Percentiles rank a stretch among this genome's conserved stretches.
These are phyloP conservation scores for Papilio gigon DNA, from an alignment of 2,888 invertebrate genomes.

Conservation along the genomic window DNA sequence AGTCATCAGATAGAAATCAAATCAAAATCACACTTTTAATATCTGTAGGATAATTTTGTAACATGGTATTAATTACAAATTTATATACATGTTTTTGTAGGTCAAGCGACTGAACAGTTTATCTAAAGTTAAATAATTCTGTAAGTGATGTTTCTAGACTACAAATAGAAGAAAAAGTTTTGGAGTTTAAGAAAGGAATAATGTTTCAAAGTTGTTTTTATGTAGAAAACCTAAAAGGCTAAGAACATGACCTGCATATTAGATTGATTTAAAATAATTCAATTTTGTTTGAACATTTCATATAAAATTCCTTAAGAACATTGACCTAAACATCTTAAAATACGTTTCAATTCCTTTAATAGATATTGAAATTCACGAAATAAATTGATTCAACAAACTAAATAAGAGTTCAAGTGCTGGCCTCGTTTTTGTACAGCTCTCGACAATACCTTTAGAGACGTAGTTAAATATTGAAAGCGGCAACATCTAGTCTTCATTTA, in stretches of 20 bases:
- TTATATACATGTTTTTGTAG: background rate
- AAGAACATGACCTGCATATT: no score
- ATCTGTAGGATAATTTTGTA: background rate
- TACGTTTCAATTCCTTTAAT: constrained; percentile 13
- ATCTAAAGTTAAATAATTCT: background rate
- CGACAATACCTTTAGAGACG: constrained; percentile 35
- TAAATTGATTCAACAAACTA: constrained; percentile 27
- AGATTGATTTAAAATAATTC: no score
- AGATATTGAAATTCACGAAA: constrained; percentile 23
- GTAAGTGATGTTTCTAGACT: background rate
- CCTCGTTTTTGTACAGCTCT: constrained; percentile 33
- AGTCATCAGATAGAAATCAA: no score
- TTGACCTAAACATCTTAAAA: constrained; percentile 20
- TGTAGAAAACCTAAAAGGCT: no score
- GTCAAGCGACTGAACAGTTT: background rate
- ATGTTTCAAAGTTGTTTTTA: no score
- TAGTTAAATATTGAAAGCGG: constrained; percentile 31
- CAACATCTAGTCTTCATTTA: constrained; percentile 18
- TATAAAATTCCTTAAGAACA: constrained; percentile 1
- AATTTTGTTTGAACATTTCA: no score
- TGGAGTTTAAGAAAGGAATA: background rate
- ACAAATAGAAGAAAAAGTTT: background rate
- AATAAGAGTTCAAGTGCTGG: constrained; percentile 28
- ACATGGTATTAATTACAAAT: background rate
- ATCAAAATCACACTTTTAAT: background rate